These are phyloP conservation scores for Steromphala cineraria DNA, from an alignment of 2,888 invertebrate genomes.

Conservation along the genomic window DNA sequence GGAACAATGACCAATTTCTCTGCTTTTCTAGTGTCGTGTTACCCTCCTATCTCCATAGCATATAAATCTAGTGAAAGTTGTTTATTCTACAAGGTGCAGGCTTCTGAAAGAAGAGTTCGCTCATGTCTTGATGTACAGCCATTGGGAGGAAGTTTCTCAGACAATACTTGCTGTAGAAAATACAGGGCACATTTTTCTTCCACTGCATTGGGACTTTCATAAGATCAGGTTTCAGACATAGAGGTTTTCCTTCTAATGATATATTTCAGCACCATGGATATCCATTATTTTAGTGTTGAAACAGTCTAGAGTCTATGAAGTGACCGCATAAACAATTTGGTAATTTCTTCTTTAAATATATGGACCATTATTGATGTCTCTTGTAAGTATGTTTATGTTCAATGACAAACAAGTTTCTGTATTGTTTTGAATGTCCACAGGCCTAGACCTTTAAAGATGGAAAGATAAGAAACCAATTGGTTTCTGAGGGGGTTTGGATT, in stretches of 20 bases:
- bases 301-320: neutral
- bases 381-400: too few species aligned
- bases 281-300: neutral
- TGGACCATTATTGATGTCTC: too few species aligned
- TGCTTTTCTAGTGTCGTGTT: neutral
- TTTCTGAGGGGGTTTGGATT: too few species aligned
- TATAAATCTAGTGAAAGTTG: constrained; percentile 25
- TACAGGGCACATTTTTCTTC: neutral
- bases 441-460: too few species aligned
- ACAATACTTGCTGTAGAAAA: neutral
- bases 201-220: neutral
- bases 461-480: too few species aligned
- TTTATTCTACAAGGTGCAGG: constrained; percentile 20
- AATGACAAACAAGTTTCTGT: too few species aligned
- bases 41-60: constrained; percentile 11
- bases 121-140: neutral
- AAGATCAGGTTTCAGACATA: neutral
- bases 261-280: neutral
- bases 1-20: constrained; percentile 20
- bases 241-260: neutral
- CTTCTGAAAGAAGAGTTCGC: neutral
- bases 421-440: too few species aligned
- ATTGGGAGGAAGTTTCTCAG: neutral
- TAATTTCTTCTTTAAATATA: too few species aligned
- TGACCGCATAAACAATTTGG: too few species aligned